Base-by-base conservation (phyloP, 2,113 vertebrate genomes). In the Cephalopterus ornatus region DNA sequence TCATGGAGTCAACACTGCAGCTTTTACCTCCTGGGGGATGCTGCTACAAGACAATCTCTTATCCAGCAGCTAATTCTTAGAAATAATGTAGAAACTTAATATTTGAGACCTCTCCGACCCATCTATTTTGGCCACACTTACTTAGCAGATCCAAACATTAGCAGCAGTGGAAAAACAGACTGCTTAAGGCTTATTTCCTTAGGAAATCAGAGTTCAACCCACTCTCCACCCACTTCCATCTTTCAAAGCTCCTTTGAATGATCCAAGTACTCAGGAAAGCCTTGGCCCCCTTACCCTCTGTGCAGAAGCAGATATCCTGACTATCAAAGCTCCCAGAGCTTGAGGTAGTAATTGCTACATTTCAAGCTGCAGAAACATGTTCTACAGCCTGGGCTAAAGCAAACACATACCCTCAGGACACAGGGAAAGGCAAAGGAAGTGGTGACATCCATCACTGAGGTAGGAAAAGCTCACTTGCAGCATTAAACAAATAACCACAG, bases 141-240 rank as follows among this genome's bases (percentile, higher is more conserved):
- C 74, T 78, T 19, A 63, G 42, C 6, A 2, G 47, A 78, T 78
- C 37, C 52, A 67, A 55, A 81, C 63, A 33, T 37, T 53, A 28
- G 33, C 62, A 78, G 56, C 73, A 78, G 70, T 72, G 85, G 87
- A 82, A 89, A 94, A 95, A 21, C 26, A 75, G 42, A 68, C 39
- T 75, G 61, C 52, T 95, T 67, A 87, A 91, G 39, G 32, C 70
- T 85, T 70, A 85, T 67, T 96, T 96, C 96, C 92, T 97, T 89
- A 89, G 94, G 94, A 96, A 96, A 83, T 21, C 16, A 83, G 59
- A 32, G 10, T 56, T 56, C 84, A 89, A 55, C 15, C 39, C 56
- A 67, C 35, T 95, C 70, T 61, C 70, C 92, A 89, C 81, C 84
- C 91, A 89, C 73, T 86, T 91, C 83, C 85, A 97, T 44, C 70